Percentiles rank a stretch among this genome's conserved stretches.
Conservation (phyloP, 2,797 vertebrate species). For the Brachyalestes nurse region DNA sequence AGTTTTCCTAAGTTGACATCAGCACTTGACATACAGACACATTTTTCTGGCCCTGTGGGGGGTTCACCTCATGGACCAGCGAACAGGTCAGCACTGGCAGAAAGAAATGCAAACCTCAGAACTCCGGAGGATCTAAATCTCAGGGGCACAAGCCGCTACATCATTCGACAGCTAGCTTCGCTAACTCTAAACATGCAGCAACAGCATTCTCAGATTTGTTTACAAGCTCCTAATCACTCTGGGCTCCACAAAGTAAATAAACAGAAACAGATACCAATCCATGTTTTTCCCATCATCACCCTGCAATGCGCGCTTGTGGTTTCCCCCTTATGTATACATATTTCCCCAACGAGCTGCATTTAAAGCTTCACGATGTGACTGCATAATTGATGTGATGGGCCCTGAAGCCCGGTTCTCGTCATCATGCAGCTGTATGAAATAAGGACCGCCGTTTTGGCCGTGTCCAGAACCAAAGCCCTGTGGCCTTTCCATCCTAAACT, state of each 20-base stretch:
- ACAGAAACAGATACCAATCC: constrained; percentile 30
- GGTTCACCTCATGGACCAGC: constrained; percentile 9
- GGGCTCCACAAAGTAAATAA: constrained; percentile 44
- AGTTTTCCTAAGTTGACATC: neutral
- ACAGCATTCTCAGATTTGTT: constrained; percentile 20
- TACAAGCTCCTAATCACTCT: constrained; percentile 29
- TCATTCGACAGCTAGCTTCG: constrained; percentile 18
- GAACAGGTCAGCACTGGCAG: constrained; percentile 2
- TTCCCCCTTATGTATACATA: constrained; percentile 35
- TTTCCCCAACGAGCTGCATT: constrained; percentile 35
- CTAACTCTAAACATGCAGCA: constrained; percentile 14
- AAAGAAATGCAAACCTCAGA: constrained; percentile 2
- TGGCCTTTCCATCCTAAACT: neutral
- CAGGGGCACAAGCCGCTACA: neutral
- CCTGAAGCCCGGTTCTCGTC: constrained; percentile 19
- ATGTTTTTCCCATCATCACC: constrained; percentile 32
- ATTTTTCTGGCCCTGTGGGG: constrained; percentile 16
- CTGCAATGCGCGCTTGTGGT: constrained; percentile 35
- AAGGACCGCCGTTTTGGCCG: constrained; percentile 1
- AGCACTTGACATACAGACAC: neutral
- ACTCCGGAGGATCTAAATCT: neutral
- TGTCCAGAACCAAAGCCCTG: constrained; percentile 9
- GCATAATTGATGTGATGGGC: constrained; percentile 50
- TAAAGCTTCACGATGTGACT: constrained; percentile 26
- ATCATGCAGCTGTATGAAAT: constrained; percentile 34